Percentiles rank a stretch among this genome's conserved stretches.
Evolutionary conservation across 1,140 invertebrate species (phyloP).

Genomic region (Wiebesia pumilae): DNA sequence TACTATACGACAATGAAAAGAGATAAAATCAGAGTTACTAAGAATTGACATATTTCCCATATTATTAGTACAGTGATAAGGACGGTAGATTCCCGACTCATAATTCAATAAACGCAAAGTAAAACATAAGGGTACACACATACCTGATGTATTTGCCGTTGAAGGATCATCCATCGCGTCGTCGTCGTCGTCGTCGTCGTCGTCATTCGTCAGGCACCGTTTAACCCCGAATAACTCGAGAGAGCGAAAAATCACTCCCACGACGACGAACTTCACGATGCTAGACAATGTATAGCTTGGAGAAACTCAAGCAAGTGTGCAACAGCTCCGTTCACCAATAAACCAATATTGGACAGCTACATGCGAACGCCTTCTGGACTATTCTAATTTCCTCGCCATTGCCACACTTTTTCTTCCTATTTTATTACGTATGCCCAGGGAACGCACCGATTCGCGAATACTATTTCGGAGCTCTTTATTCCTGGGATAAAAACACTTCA

Average conservation of each 20-base stretch:
- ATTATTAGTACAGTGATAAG: conserved; percentile 15
- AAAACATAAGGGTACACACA: neutral
- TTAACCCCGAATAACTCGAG: neutral
- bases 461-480: neutral
- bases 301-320: neutral
- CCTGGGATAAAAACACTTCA: neutral
- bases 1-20: neutral
- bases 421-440: neutral
- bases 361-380: neutral
- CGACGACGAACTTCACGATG: neutral
- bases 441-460: neutral
- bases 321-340: conserved; percentile 27
- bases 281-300: neutral
- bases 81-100: neutral
- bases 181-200: conserved; percentile 28
- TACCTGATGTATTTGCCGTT: conserved; percentile 33
- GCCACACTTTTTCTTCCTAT: neutral
- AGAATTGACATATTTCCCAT: neutral
- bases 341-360: neutral
- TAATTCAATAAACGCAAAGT: neutral
- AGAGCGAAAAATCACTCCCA: conserved; percentile 10
- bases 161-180: conserved; percentile 44
- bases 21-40: neutral
- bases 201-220: conserved; percentile 38
- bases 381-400: conserved; percentile 3